Evolutionary conservation across 2,113 vertebrate species (phyloP), one percentile per base, ranked within the genome.

Genomic region (Epinephelus lanceolatus): DNA sequence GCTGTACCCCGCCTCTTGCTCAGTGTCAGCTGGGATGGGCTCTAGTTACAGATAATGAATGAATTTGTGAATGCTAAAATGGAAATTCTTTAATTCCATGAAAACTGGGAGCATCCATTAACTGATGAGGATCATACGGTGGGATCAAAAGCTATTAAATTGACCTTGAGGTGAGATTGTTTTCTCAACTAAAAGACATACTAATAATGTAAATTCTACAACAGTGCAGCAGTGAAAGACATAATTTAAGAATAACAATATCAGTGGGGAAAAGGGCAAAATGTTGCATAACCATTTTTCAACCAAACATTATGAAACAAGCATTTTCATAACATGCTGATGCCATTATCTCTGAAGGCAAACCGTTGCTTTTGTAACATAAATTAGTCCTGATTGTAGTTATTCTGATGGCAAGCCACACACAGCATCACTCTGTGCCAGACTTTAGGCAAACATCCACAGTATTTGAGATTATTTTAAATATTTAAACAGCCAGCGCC

Each of bases 391-490:
- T 19, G 27, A 40, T 27, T 59, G 18, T 59, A 51, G 15, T 71
- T 45, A n/a, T 78, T 25, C 61, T 76, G 71, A 30, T 76, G 15
- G 11, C 21, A 52, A 76, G 21, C 53, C 55, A 49, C 57, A 60
- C 78, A 30, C 49, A 69, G 27, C 59, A 1, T 72, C 19, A 25
- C 21, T 52, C 62, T 68, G 49, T 56, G 45, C 71, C 83, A 59
- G 73, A 76, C 49, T 61, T 74, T 52, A 76, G 49, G 70, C 76
- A 84, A 78, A 80, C 66, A 76, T 80, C 67, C 53, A 17, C 61
- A 73, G 53, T 51, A 57, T 88, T 71, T 86, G 51, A 86, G 30
- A 59, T n/a, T 7, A 68, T 75, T 83, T 88, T 63, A 86, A 90
- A 88, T 88, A 85, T 90, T 81, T 86, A 47, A 80, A 78, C 45